phyloP scores from a whole-genome alignment of 2,888 invertebrate genomes.

The Bembecia ichneumoniformis region DNA sequence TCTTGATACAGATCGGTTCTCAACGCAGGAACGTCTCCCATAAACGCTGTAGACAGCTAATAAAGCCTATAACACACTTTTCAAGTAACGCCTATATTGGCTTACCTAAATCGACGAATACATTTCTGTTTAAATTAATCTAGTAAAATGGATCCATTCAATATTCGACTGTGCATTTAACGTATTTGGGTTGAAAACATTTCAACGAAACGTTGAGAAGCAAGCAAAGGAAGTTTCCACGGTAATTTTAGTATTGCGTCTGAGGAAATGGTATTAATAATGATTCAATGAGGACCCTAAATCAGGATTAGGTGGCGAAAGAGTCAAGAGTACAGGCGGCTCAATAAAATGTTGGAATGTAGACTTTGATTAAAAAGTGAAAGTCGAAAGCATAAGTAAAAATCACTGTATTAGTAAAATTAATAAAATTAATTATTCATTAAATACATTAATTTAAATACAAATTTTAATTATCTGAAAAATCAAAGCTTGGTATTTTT shows the following conservation, averaged over 20 bases:
- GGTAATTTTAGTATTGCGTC: neutral
- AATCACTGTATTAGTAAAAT: no score
- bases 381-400: no score
- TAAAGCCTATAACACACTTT: neutral
- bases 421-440: no score
- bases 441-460: no score
- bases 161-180: neutral
- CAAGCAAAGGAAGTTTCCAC: neutral
- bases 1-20: no score
- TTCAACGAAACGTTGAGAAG: neutral
- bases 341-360: neutral
- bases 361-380: no score
- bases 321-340: neutral
- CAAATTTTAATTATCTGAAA: no score
- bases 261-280: neutral
- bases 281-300: neutral
- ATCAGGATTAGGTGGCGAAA: neutral
- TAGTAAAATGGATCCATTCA: neutral
- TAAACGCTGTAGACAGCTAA: no score
- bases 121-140: neutral
- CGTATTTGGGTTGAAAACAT: neutral
- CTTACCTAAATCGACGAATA: neutral
- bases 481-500: no score
- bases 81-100: neutral
- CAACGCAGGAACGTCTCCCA: no score